phyloP scores from a whole-genome alignment of 2,113 vertebrate genomes.

The Chloropsis hardwickii region DNA sequence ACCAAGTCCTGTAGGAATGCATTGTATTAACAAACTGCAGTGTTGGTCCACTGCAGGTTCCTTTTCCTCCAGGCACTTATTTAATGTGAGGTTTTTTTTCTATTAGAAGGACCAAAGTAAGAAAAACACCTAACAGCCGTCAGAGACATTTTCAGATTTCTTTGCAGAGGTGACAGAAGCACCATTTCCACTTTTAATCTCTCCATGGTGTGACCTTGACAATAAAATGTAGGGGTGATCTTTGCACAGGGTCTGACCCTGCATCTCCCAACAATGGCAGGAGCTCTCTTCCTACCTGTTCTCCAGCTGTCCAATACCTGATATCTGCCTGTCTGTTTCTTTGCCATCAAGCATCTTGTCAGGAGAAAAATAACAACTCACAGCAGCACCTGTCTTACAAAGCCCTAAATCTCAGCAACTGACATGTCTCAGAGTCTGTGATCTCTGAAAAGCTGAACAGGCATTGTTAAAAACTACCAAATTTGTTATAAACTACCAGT shows the following conservation, averaged over 20 bases:
- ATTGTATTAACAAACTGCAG: not conserved
- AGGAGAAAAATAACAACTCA: not conserved
- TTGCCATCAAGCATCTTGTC: not conserved
- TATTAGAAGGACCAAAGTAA: not conserved
- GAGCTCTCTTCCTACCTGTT: not conserved
- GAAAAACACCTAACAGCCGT: not conserved
- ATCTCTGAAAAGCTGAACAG: not conserved
- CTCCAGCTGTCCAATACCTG: not conserved
- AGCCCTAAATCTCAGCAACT: not conserved
- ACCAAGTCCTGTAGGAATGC: not conserved
- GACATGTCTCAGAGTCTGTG: not conserved
- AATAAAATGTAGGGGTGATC: not conserved
- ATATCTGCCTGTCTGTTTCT: not conserved
- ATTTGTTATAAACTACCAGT: not conserved
- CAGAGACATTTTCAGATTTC: not conserved
- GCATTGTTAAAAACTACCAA: not conserved
- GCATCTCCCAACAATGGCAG: not conserved
- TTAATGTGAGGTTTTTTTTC: not conserved
- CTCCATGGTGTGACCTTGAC: not conserved
- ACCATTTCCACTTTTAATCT: not conserved
- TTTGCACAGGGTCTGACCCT: not conserved
- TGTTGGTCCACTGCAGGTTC: not conserved
- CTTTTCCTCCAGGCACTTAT: not conserved
- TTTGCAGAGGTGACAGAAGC: not conserved
- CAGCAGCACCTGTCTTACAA: not conserved